phyloP scores from a whole-genome alignment of 35 echinoderm and acorn worm genomes.

The Lytechinus pictus region DNA sequence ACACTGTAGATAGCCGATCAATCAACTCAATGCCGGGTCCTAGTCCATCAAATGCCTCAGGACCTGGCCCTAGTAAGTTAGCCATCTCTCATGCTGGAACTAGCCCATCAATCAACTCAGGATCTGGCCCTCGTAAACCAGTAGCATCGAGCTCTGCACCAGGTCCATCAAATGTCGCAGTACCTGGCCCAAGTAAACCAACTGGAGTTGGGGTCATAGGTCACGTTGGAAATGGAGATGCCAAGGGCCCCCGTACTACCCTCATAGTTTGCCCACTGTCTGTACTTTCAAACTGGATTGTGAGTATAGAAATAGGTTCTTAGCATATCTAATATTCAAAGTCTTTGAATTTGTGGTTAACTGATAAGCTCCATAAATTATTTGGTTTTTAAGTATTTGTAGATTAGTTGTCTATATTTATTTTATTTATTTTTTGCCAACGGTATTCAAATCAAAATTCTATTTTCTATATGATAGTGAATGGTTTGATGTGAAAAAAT shows the following conservation, averaged over 20 bases:
- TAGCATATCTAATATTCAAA: too few relatives aligned
- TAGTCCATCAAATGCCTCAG: background rate
- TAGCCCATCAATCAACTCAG: background rate
- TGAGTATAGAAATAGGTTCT: constrained; percentile 36
- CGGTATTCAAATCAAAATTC: too few relatives aligned
- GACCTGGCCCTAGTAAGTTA: background rate
- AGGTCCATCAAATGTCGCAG: background rate
- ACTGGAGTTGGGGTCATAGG: background rate
- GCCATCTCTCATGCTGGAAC: background rate
- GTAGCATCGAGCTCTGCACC: too few relatives aligned
- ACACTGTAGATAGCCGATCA: too few relatives aligned
- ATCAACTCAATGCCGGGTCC: background rate
- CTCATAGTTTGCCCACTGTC: constrained; percentile 89
- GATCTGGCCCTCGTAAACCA: background rate
- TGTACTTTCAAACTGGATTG: constrained; percentile 88
- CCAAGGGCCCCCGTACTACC: constrained; percentile 65
- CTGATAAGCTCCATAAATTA: too few relatives aligned
- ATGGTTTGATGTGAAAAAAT: too few relatives aligned
- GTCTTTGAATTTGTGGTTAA: too few relatives aligned
- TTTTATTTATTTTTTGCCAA: too few relatives aligned
- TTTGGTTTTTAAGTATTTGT: too few relatives aligned
- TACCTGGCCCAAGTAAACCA: background rate
- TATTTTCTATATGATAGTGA: too few relatives aligned
- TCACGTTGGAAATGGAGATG: background rate
- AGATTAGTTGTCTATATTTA: too few relatives aligned